Conservation (phyloP, 2,113 vertebrate genomes). For the Thalassarche chlororhynchos region DNA sequence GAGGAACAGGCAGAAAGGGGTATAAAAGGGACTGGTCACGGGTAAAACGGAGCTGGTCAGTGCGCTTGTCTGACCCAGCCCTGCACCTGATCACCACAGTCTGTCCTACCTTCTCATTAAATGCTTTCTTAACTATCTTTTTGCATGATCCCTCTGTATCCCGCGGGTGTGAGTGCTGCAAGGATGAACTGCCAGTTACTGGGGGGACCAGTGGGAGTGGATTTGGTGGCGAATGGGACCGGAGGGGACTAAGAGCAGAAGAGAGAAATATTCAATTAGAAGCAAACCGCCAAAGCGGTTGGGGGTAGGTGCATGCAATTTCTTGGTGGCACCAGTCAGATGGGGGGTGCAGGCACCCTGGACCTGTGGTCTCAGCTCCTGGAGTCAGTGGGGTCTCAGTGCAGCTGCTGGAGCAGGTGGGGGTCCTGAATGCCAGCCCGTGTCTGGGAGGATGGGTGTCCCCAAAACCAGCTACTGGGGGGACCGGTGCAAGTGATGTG, state of each 20-base stretch:
- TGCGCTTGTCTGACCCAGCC: not conserved
- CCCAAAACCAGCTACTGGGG: not conserved
- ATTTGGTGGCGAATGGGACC: not conserved
- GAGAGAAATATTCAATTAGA: too few relatives aligned
- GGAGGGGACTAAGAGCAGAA: too few relatives aligned
- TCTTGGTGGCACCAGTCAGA: not conserved
- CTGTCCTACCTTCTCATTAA: not conserved
- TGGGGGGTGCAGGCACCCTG: rapidly evolving
- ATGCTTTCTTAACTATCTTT: not conserved
- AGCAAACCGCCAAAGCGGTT: too few relatives aligned
- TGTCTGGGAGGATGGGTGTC: not conserved
- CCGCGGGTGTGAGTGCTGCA: not conserved
- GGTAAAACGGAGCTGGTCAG: not conserved
- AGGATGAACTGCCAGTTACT: not conserved
- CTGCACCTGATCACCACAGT: not conserved
- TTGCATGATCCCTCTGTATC: not conserved
- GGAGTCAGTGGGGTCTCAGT: not conserved
- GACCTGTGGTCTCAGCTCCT: not conserved
- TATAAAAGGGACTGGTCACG: not conserved
- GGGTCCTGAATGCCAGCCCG: not conserved
- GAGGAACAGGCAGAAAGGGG: not conserved
- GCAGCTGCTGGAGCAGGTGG: not conserved
- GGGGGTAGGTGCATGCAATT: too few relatives aligned
- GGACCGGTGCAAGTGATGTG: not conserved
- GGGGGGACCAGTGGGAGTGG: not conserved